phyloP scores from a whole-genome alignment of 1,140 invertebrate species.

The Pseudomyrmex concolor region DNA sequence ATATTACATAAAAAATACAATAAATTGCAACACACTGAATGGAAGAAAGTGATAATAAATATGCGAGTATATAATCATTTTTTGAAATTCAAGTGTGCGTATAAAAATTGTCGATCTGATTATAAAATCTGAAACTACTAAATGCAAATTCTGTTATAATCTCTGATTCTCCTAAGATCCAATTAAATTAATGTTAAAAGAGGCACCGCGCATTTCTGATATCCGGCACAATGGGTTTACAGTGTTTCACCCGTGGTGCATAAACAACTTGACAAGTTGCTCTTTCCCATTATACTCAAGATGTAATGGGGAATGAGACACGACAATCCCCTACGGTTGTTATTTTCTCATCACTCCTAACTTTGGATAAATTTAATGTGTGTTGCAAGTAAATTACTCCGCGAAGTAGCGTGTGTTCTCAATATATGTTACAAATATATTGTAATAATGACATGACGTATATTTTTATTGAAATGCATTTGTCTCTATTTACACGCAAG shows the following conservation, averaged over 20 bases:
- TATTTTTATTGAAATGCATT: too few species aligned
- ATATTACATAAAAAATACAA: background rate
- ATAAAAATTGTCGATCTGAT: too few species aligned
- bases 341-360: conserved; percentile 45
- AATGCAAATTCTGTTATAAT: too few species aligned
- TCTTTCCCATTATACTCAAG: background rate
- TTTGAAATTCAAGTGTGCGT: too few species aligned
- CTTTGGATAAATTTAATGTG: conserved; percentile 17
- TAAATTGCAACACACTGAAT: background rate
- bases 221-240: conserved; percentile 6
- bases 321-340: background rate
- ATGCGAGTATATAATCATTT: too few species aligned
- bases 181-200: background rate
- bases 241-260: background rate
- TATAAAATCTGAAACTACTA: background rate
- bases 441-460: too few species aligned
- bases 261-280: conserved; percentile 23
- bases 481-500: too few species aligned
- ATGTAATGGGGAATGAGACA: background rate
- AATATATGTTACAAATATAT: conserved; percentile 27
- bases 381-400: conserved; percentile 7
- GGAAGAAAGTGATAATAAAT: background rate
- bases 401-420: background rate
- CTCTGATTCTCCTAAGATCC: background rate
- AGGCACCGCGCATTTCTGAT: background rate